Conservation (phyloP, 1,140 invertebrate genomes). For the Nebria ingens region DNA sequence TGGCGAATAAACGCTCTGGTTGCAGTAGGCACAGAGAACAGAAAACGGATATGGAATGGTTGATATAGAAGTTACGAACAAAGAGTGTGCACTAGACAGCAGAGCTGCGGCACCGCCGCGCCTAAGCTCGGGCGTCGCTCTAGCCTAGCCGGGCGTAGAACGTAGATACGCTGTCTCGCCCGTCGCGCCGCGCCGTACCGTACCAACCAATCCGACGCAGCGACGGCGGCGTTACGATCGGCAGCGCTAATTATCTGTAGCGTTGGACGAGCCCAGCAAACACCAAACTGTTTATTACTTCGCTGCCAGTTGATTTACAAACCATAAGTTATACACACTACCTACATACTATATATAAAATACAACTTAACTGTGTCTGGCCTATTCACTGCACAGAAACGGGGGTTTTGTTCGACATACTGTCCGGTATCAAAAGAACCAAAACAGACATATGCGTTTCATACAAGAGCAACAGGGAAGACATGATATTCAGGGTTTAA, state of each 20-base stretch:
- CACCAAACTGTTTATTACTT: not conserved
- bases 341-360: not conserved
- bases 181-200: not conserved
- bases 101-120: not conserved
- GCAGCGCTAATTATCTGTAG: not conserved
- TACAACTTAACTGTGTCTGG: not conserved
- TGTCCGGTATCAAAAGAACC: no score
- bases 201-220: slow-evolving; percentile 10
- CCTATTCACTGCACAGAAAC: no score
- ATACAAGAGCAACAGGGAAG: no score
- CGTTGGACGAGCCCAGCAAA: not conserved
- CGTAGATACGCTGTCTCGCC: not conserved
- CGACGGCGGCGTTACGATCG: slow-evolving; percentile 11
- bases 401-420: no score
- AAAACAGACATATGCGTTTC: not conserved
- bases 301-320: no score
- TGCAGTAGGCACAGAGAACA: no score
- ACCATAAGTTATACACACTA: not conserved
- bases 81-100: slow-evolving; percentile 13
- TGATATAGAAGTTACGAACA: not conserved
- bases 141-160: not conserved
- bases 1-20: no score
- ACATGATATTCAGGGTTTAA: no score
- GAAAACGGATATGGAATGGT: no score
- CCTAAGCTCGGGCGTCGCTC: not conserved